Base-by-base conservation (phyloP, 2,888 invertebrate species). In the Chrysina gloriosa region DNA sequence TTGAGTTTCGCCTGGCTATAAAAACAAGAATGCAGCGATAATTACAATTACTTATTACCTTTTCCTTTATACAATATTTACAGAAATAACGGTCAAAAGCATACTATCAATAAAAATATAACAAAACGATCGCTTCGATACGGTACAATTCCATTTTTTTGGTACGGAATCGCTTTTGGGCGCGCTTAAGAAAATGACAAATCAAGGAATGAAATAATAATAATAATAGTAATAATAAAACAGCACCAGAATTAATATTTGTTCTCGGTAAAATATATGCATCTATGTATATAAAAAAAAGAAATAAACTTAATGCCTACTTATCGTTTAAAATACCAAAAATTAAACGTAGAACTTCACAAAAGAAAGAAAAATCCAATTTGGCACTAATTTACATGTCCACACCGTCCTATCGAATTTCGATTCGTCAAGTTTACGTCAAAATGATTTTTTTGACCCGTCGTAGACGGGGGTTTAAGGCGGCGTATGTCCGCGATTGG, bases 401-500 rank as follows among this genome's bases (percentile, higher is more conserved):
- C n/a, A n/a, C n/a, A n/a, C n/a, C n/a, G n/a, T n/a, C n/a, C n/a
- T 5, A 29, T 29, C 29, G 29, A 29, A 29, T 29, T n/a, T n/a
- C n/a, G n/a, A n/a, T n/a, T n/a, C n/a, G n/a, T n/a, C 29, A 29
- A 29, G 29, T 29, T 7, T 5, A 29, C 39, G 39, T 39, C 11
- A 3, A 39, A 39, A 1, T n/a, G n/a, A n/a, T n/a, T n/a, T n/a
- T n/a, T 5, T 45, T 19, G 11, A 9, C 16, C 52, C 11, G 4
- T 48, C 5, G 27, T 25, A 2, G 25, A 11, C 25, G n/a, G 4
- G 11, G 3, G 9, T 36, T 58, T 80, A 81, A 11, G 81, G 80
- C 6, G 81, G 79, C 16, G 80, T 79, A 69, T 79, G 78, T 50
- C 77, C 76, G 67, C 81, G 76, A 72, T 81, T 80, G 25, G 75